Conservation (phyloP, 2,888 invertebrate species). For the Disparrhopalites patrizii region DNA sequence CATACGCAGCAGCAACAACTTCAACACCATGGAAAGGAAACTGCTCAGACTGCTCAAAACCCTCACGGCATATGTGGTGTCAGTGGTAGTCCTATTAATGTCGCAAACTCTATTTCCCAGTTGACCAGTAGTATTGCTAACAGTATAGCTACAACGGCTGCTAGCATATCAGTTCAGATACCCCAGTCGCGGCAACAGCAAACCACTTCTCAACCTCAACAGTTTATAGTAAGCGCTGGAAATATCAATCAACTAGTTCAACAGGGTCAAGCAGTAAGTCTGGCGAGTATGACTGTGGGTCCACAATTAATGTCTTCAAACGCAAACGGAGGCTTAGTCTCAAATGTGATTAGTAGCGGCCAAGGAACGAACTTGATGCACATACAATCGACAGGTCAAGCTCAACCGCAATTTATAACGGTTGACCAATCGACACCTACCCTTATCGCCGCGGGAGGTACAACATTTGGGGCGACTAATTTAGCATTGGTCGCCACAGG, state of each 20-base stretch:
- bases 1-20: conserved; percentile 10
- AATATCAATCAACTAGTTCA: conserved; percentile 31
- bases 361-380: conserved; percentile 28
- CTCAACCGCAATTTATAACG: conserved; percentile 43
- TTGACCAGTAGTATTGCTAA: conserved; percentile 3
- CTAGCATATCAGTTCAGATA: conserved; percentile 9
- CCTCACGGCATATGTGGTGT: conserved; percentile 14
- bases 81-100: conserved; percentile 2
- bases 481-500: conserved; percentile 44
- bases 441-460: conserved; percentile 32
- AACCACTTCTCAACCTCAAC: conserved; percentile 20
- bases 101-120: background rate
- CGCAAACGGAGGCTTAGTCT: conserved; percentile 14
- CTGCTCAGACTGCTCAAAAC: conserved; percentile 4
- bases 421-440: conserved; percentile 42
- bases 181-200: conserved; percentile 14
- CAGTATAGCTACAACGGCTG: conserved; percentile 5
- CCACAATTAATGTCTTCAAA: conserved; percentile 31
- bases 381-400: conserved; percentile 39
- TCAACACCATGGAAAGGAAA: background rate
- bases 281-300: conserved; percentile 26
- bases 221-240: conserved; percentile 17
- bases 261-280: conserved; percentile 26
- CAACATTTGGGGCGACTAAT: conserved; percentile 37
- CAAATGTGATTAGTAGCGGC: conserved; percentile 24